phyloP scores from a whole-genome alignment of 2,888 invertebrate species.

The Cataglyphis altisquamis region DNA sequence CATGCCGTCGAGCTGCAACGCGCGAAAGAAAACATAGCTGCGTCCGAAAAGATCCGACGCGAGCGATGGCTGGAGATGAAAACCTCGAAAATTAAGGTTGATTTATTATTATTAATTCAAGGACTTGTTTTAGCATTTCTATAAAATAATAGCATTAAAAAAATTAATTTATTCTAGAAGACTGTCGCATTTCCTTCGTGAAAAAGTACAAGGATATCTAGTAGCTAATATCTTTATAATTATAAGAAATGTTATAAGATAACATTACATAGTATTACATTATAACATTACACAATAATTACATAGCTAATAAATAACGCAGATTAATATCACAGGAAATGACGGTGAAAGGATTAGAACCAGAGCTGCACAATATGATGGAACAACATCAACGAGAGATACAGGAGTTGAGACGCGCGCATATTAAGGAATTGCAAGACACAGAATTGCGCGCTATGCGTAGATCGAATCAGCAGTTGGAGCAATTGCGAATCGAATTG shows the following conservation, averaged over 20 bases:
- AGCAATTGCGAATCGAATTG: conserved; percentile 88
- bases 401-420: conserved; percentile 90
- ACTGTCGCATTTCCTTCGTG: background rate
- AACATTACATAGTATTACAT: no score
- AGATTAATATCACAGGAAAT: conserved; percentile 88
- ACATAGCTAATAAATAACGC: background rate
- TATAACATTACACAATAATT: background rate
- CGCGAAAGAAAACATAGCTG: conserved; percentile 92
- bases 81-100: conserved; percentile 94
- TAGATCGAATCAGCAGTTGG: conserved; percentile 89
- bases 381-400: conserved; percentile 91
- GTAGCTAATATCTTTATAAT: background rate
- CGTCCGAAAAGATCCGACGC: conserved; percentile 91
- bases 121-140: background rate
- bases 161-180: background rate
- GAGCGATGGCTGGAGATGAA: conserved; percentile 95
- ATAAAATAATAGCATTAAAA: background rate
- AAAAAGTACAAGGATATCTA: background rate
- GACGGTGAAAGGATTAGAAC: conserved; percentile 95
- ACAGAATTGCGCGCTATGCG: conserved; percentile 88
- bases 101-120: background rate
- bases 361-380: conserved; percentile 93
- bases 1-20: conserved; percentile 92
- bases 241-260: background rate
- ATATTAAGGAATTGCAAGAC: conserved; percentile 90